Evolutionary conservation across 2,113 vertebrate species (phyloP).

Genomic region (Phyllostomus hastatus): DNA sequence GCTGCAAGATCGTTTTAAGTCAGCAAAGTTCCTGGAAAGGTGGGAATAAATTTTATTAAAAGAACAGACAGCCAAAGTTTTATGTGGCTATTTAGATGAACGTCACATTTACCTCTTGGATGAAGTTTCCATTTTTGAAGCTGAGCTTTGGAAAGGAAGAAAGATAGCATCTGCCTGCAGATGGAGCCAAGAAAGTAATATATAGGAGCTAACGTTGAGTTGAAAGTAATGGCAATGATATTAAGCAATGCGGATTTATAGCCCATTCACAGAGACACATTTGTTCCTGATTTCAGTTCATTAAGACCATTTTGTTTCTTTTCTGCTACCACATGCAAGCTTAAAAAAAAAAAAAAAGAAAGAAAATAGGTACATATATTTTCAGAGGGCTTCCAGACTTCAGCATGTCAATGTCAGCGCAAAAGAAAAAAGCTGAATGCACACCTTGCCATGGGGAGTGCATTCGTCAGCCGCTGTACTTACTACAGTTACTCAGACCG

Average conservation of each 20-base stretch:
- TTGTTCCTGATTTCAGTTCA: conserved; percentile 63
- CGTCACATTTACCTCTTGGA: conserved; percentile 11
- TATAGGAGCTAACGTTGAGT: neutral
- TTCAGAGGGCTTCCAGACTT: conserved; percentile 41
- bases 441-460: neutral
- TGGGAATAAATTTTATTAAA: neutral
- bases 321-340: conserved; percentile 40
- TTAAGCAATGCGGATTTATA: conserved; percentile 39
- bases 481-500: conserved; percentile 87
- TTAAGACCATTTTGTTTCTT: conserved; percentile 63
- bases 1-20: neutral
- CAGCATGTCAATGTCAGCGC: neutral
- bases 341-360: conserved; percentile 18
- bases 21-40: neutral
- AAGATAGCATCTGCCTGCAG: conserved; percentile 21
- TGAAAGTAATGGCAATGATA: conserved; percentile 25
- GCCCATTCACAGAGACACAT: conserved; percentile 9
- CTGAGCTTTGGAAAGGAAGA: conserved; percentile 17
- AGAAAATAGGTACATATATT: conserved; percentile 18
- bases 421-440: neutral
- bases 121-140: conserved; percentile 24
- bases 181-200: conserved; percentile 9
- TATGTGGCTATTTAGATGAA: neutral
- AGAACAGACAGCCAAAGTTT: neutral
- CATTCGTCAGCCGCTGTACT: conserved; percentile 75